Percentiles rank a stretch among this genome's conserved stretches.
phyloP scores from a whole-genome alignment of 2,113 vertebrate genomes.

The Gobio gobio region DNA sequence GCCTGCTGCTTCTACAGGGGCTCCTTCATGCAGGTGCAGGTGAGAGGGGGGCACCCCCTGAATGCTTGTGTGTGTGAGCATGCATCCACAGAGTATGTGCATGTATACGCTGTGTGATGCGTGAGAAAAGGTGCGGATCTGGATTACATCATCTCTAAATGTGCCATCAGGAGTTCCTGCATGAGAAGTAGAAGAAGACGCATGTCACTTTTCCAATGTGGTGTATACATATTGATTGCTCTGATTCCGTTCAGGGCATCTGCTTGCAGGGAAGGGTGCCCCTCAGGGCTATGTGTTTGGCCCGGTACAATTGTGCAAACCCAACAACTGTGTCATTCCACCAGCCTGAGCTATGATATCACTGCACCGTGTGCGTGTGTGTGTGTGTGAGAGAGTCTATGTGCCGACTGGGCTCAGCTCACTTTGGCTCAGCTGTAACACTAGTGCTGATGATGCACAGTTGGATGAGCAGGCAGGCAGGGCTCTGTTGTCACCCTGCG shows the following conservation, averaged over 20 bases:
- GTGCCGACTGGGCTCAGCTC: constrained; percentile 4
- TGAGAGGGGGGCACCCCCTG: constrained; percentile 73
- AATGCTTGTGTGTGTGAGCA: constrained; percentile 15
- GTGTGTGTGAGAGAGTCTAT: constrained; percentile 13
- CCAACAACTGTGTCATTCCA: constrained; percentile 45
- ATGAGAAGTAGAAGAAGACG: neutral
- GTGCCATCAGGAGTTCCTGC: neutral
- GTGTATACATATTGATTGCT: neutral
- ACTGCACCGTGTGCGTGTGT: constrained; percentile 39
- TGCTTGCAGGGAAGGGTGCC: neutral
- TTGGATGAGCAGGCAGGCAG: constrained; percentile 43
- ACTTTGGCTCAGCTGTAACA: constrained; percentile 43
- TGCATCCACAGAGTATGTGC: constrained; percentile 47
- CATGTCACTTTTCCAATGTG: constrained; percentile 10
- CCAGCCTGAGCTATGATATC: constrained; percentile 40
- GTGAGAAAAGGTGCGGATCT: constrained; percentile 20
- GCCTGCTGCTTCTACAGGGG: constrained; percentile 99
- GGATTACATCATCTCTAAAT: constrained; percentile 47
- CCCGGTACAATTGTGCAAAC: constrained; percentile 30
- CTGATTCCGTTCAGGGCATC: constrained; percentile 1
- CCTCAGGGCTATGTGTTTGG: neutral
- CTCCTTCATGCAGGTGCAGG: constrained; percentile 98
- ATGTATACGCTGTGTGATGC: constrained; percentile 32
- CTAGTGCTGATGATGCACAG: constrained; percentile 47
- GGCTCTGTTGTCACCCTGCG: constrained; percentile 55